A percentile compares a stretch with the other conserved stretches of the same genome.
Conservation (phyloP, 2,888 invertebrate species). For the Synanthedon tipuliformis region DNA sequence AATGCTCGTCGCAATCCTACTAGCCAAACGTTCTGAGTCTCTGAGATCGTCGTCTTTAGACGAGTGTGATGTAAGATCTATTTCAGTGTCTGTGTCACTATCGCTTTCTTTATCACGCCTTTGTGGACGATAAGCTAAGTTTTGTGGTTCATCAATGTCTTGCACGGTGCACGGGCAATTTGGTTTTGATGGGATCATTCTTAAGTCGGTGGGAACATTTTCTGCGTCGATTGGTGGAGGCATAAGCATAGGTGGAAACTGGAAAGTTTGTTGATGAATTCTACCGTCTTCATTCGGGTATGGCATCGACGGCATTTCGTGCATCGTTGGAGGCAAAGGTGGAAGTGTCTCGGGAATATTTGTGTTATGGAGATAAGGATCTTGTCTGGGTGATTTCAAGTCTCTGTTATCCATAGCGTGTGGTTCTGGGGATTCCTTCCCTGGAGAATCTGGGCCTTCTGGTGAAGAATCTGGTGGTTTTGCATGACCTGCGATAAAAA, state of each 20-base stretch:
- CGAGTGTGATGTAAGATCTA: conserved; percentile 61
- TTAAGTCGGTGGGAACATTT: conserved; percentile 52
- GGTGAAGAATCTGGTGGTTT: conserved; percentile 60
- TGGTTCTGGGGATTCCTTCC: conserved; percentile 53
- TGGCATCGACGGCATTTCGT: conserved; percentile 37
- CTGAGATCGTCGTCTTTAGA: conserved; percentile 60
- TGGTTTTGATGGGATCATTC: conserved; percentile 42
- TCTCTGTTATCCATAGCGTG: conserved; percentile 37
- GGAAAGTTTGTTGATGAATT: conserved; percentile 41
- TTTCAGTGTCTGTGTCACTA: conserved; percentile 62
- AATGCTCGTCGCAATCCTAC: conserved; percentile 56
- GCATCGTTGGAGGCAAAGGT: conserved; percentile 23
- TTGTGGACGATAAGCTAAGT: conserved; percentile 44
- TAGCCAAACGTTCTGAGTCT: conserved; percentile 53
- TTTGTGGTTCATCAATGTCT: conserved; percentile 45
- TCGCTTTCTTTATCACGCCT: conserved; percentile 42
- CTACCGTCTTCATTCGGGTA: conserved; percentile 43
- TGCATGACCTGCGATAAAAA: conserved; percentile 38
- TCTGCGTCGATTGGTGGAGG: conserved; percentile 37
- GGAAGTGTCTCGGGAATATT: conserved; percentile 29
- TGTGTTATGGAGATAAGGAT: conserved; percentile 40
- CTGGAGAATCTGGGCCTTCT: conserved; percentile 52
- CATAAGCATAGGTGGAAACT: conserved; percentile 48
- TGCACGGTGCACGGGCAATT: conserved; percentile 37
- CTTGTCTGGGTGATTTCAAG: conserved; percentile 44